Conservation (phyloP, 2,888 invertebrate species). For the Sphaerophoria taeniata region DNA sequence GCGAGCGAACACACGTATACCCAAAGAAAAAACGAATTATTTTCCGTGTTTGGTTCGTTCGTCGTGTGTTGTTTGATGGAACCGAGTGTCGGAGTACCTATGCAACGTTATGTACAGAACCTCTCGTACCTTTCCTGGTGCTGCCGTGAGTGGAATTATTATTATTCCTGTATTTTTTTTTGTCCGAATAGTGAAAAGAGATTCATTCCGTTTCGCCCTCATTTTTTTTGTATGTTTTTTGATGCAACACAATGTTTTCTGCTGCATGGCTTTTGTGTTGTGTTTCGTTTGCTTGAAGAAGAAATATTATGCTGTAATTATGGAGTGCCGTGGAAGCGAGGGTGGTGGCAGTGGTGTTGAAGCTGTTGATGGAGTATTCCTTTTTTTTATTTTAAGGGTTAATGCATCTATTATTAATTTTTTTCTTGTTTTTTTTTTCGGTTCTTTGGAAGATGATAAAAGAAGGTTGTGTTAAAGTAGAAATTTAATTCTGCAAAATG, state of each 20-base stretch:
- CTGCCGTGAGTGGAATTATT: conserved; percentile 8
- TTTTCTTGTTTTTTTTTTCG: background rate
- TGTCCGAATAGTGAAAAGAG: conserved; percentile 39
- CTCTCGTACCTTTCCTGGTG: background rate
- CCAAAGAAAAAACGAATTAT: conserved; percentile 46
- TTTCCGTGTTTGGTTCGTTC: conserved; percentile 43
- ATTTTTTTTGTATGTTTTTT: conserved; percentile 28
- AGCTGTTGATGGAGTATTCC: conserved; percentile 4
- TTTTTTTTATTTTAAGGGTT: conserved; percentile 39
- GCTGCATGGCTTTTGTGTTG: conserved; percentile 24
- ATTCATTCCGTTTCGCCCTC: conserved; percentile 63
- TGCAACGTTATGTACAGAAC: background rate
- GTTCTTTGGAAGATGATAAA: background rate
- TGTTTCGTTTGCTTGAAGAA: conserved; percentile 12
- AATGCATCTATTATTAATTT: conserved; percentile 64
- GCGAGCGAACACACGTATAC: conserved; percentile 1
- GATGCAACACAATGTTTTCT: conserved; percentile 47
- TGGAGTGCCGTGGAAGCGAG: conserved; percentile 4
- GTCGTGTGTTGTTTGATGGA: too few relatives aligned
- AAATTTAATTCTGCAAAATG: conserved; percentile 42
- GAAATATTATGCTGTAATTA: conserved; percentile 60
- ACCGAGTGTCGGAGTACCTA: too few relatives aligned
- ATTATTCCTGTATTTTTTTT: conserved; percentile 18
- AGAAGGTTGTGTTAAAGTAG: conserved; percentile 16
- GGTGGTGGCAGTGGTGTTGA: conserved; percentile 18